These are phyloP conservation scores for Amorpha juglandis DNA, from an alignment of 2,888 invertebrate genomes.

Conservation along the genomic window DNA sequence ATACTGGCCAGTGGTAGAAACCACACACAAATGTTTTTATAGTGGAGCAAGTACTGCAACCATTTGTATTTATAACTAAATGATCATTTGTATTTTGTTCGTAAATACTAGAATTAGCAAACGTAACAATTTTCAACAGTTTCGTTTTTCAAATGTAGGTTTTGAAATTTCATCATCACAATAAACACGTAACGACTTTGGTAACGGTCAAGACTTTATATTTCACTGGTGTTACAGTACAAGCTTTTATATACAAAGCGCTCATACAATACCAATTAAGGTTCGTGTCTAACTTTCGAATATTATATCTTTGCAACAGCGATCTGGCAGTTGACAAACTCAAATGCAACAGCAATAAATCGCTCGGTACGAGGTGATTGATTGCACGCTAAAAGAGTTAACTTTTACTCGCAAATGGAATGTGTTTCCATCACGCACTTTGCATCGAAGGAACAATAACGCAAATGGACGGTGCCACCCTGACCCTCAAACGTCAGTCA, in stretches of 20 bases:
- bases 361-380: conserved; percentile 13
- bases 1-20: too few species aligned
- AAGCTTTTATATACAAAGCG: background rate
- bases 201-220: background rate
- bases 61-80: too few species aligned
- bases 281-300: conserved; percentile 12
- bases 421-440: conserved; percentile 50
- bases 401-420: conserved; percentile 34
- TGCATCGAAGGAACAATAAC: conserved; percentile 39
- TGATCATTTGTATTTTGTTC: too few species aligned
- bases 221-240: background rate
- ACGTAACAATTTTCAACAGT: too few species aligned
- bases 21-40: too few species aligned
- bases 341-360: conserved; percentile 14
- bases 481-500: conserved; percentile 54
- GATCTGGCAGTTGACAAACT: conserved; percentile 18
- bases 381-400: conserved; percentile 26
- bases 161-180: too few species aligned
- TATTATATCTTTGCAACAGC: background rate
- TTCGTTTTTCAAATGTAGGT: too few species aligned
- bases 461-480: conserved; percentile 45
- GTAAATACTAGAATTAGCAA: too few species aligned
- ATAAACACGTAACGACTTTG: too few species aligned
- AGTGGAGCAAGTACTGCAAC: too few species aligned
- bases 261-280: background rate